Evolutionary conservation across 2,888 invertebrate genomes (phyloP), one percentile per base, ranked within the genome.

Genomic region (Axea sp.): DNA sequence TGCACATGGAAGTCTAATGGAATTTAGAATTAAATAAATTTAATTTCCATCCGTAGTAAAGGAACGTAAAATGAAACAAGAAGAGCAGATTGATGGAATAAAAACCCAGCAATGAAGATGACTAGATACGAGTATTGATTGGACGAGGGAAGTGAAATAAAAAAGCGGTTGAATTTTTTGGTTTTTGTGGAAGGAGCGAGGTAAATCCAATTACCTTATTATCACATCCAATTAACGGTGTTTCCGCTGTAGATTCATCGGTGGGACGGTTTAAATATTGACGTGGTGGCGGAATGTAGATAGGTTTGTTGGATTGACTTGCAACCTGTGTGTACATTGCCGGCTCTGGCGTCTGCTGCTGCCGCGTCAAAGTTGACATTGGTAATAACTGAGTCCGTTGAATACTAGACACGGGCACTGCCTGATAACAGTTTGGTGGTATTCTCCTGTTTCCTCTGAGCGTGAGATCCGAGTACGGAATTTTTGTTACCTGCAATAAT

Each of bases 171-270:
- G n/a, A n/a, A n/a, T 60, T 26, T 30, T 47, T 37, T 24, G 28
- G 37, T 24, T 59, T 51, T 26, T 41, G 43, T 15, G 15, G 28
- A 5, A 47, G 39, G 15, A 53, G 33, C 12, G 49, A 28, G 11
- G 49, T 8, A 65, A 72, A 75, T 75, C 45, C 55, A 55, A 75
- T 73, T 76, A 86, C 86, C 83, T 86, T 86, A 82, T 83, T 85
- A 79, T 86, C 86, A 77, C 84, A 84, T 78, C 84, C 86, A 77
- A 86, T 86, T 75, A 86, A 81, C 64, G 86, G 86, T 78, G 86
- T 86, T 78, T 86, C 86, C 60, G 81, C 86, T 37, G 86, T 86
- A 53, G 85, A 81, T 24, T 86, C 86, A 76, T 86, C 85, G 57
- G 74, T 62, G 26, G 76, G 62, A 37, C 83, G 81, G 74, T 77